Percentiles rank a stretch among this genome's conserved stretches.
Evolutionary conservation across 2,797 vertebrate species (phyloP).

Genomic region (Oceanodroma leucorhoa): DNA sequence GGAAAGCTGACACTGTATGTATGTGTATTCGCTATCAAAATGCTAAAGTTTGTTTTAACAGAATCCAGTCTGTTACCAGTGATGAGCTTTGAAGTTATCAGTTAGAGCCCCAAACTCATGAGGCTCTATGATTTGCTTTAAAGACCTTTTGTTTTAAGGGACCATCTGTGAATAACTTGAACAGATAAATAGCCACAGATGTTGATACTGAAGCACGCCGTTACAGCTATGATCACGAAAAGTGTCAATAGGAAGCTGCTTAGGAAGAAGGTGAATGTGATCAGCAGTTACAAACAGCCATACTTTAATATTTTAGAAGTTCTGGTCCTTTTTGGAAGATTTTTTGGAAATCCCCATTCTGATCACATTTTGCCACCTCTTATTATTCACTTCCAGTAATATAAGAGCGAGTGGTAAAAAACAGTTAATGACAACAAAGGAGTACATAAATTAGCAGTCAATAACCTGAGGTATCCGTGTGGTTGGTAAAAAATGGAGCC

Average conservation of each 20-base stretch:
- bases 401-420: background rate
- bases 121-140: background rate
- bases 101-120: background rate
- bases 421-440: background rate
- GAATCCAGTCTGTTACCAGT: background rate
- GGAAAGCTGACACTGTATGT: background rate
- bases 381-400: background rate
- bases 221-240: background rate
- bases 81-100: background rate
- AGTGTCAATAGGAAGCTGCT: background rate
- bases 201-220: background rate
- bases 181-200: background rate
- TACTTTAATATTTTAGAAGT: background rate
- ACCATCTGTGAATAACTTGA: background rate
- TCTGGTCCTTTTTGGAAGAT: background rate
- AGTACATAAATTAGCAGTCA: background rate
- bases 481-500: background rate
- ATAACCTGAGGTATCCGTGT: background rate
- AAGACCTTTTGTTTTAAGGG: background rate
- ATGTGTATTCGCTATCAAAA: background rate
- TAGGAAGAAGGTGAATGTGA: background rate
- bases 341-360: background rate
- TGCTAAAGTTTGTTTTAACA: background rate
- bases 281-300: background rate
- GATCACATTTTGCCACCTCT: background rate